These are phyloP conservation scores for Myodes glareolus DNA, from an alignment of 2,113 vertebrate genomes.

Conservation along the genomic window DNA sequence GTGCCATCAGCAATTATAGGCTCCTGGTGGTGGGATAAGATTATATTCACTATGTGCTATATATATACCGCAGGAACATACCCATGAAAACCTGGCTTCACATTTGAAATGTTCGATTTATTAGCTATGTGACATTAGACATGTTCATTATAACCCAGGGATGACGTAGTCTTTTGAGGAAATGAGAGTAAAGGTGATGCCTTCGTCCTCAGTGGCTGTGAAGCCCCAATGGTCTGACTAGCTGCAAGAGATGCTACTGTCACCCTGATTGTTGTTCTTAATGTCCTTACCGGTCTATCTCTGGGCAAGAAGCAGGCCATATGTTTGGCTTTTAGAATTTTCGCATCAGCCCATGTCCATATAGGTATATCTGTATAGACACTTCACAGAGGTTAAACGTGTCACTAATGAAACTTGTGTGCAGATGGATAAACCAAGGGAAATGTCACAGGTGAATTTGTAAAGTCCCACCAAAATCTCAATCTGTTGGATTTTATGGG, in stretches of 20 bases:
- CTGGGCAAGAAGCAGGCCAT: background rate
- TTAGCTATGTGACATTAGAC: background rate
- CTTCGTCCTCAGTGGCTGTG: background rate
- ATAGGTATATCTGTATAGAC: slow-evolving; percentile 44
- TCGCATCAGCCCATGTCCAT: slow-evolving; percentile 1
- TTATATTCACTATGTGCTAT: background rate
- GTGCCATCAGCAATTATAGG: background rate
- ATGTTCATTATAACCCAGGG: background rate
- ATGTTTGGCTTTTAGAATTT: slow-evolving; percentile 49
- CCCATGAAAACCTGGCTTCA: background rate
- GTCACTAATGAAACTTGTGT: slow-evolving; percentile 59
- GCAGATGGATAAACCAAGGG: slow-evolving; percentile 56
- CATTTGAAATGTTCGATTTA: background rate
- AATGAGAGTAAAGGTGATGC: background rate
- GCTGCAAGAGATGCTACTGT: background rate
- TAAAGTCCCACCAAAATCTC: slow-evolving; percentile 45
- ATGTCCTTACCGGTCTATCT: background rate
- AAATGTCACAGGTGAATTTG: slow-evolving; percentile 67
- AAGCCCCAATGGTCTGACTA: background rate
- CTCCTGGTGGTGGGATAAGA: background rate
- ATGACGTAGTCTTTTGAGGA: slow-evolving; percentile 2
- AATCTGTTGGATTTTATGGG: slow-evolving; percentile 59
- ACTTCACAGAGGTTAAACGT: slow-evolving; percentile 65
- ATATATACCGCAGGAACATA: background rate
- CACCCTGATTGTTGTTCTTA: background rate